Percentiles rank a stretch among this genome's conserved stretches.
These are phyloP conservation scores for Anas platyrhynchos DNA, from an alignment of 2,113 vertebrate genomes.

Conservation along the genomic window DNA sequence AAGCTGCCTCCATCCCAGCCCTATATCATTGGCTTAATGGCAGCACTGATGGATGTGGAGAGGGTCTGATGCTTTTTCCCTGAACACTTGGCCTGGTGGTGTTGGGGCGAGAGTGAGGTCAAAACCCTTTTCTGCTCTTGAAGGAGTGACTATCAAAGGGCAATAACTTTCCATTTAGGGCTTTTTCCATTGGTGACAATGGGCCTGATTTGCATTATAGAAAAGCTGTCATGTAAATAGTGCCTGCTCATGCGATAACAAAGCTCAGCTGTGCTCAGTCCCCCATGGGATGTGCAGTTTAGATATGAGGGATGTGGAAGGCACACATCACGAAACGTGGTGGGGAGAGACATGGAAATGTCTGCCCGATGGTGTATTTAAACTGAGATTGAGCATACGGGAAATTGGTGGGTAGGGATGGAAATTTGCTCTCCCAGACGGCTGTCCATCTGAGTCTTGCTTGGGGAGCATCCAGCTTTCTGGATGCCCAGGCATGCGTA, in stretches of 20 bases:
- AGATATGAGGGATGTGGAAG: not conserved
- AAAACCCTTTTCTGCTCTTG: not conserved
- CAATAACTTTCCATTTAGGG: not conserved
- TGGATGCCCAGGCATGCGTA: not conserved
- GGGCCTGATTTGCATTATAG: not conserved
- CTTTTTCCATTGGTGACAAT: not conserved
- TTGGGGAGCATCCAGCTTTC: not conserved
- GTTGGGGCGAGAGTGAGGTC: not conserved
- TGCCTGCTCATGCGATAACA: not conserved
- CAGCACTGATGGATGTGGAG: not conserved
- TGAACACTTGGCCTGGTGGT: not conserved
- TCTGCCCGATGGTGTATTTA: not conserved
- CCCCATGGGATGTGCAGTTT: not conserved
- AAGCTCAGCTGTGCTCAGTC: not conserved
- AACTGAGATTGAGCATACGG: not conserved
- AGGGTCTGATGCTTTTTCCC: not conserved
- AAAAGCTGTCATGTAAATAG: not conserved
- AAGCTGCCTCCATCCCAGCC: not conserved
- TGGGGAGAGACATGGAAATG: not conserved
- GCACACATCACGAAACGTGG: not conserved
- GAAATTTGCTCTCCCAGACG: not conserved
- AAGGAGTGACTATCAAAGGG: not conserved
- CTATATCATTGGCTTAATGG: not conserved
- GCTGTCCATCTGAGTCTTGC: not conserved
- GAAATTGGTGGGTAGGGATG: not conserved